Evolutionary conservation across 1,140 invertebrate species (phyloP), one percentile per base, ranked within the genome.

Genomic region (Neodiprion lecontei): DNA sequence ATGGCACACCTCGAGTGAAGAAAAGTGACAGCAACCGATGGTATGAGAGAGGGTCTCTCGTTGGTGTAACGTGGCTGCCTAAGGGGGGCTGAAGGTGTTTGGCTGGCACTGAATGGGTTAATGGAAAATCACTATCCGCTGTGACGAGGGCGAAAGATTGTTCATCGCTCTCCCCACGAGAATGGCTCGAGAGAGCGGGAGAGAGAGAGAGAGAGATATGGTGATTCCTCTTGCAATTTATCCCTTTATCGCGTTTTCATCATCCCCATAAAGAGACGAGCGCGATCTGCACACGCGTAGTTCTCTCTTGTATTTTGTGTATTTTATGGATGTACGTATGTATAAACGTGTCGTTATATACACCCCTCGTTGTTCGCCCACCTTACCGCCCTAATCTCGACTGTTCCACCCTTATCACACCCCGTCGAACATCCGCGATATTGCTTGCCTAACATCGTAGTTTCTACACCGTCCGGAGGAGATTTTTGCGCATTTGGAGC

Each of bases 61-160:
- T 21, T 21, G 17, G 17, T 1, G 17, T 21, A 21, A 21, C 17
- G 17, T 21, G 17, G 17, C 17, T 21, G 17, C 17, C 5, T 1
- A 40, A 40, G 28, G 28, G 28, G 28, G 28, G 28, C 28, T 40
- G 28, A 40, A 40, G 28, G 28, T 40, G 28, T 40, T 61, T 17
- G 53, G 53, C 28, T 61, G 53, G 53, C 53, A 61, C 53, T 40
- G 28, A 61, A 61, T 61, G 53, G 53, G 53, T 61, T 61, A 61
- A 61, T 61, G 53, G 53, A 61, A 61, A 61, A 61, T 61, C 53
- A 61, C 53, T 61, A 61, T 61, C 53, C 53, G 11, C 53, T 61
- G 11, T 61, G n/a, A 61, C 53, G 53, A 40, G 28, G 28, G 28
- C 5, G 28, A 40, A 5, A 40, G 28, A 5, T 40, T 40, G 28